Base-by-base conservation (phyloP, 2,888 invertebrate genomes). In the Drosophila gaucha region DNA sequence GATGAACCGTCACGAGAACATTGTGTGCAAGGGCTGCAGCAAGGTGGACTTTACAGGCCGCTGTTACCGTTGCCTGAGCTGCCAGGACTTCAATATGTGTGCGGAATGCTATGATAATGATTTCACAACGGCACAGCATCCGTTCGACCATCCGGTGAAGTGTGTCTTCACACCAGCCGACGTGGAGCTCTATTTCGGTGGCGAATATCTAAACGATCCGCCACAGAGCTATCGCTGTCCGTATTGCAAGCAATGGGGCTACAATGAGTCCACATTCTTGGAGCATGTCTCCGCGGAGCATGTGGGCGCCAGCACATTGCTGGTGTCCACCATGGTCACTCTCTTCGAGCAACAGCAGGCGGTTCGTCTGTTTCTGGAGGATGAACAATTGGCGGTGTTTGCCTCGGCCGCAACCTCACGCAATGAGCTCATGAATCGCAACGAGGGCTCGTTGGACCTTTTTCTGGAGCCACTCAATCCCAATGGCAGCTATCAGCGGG, bases 191-290 rank as follows among this genome's bases (percentile, higher is more conserved):
- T 84, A 79, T 24, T 84, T 84, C 46, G 83, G 64, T 6, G 84
- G 83, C 5, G 86, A 84, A 39, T 80, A 85, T 43, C 51, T 86
- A 0, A 85, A 75, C 12, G 80, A 85, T 66, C 79, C 80, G 26
- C 84, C 84, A 28, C 84, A 84, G 50, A 84, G 86, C 51, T 84
- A 86, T 24, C 67, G 84, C 5, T 84, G 84, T 38, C 84, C 84
- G 0, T 84, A 84, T 46, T 84, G 84, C 65, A 86, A 86, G 57
- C 52, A 57, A 3, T 84, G 86, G 84, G 86, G 86, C 36, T 80
- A 67, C 54, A 78, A 75, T 39, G 84, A 84, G 65, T 77, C 80
- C 18, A 71, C 78, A 8, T 83, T 84, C 31, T 44, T 84, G 54
- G 79, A 80, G 55, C 84, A 84, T 16, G 65, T 86, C 0, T 67